A percentile compares a stretch with the other conserved stretches of the same genome.
phyloP scores from a whole-genome alignment of 2,113 vertebrate genomes.

The Nothocercus julius region DNA sequence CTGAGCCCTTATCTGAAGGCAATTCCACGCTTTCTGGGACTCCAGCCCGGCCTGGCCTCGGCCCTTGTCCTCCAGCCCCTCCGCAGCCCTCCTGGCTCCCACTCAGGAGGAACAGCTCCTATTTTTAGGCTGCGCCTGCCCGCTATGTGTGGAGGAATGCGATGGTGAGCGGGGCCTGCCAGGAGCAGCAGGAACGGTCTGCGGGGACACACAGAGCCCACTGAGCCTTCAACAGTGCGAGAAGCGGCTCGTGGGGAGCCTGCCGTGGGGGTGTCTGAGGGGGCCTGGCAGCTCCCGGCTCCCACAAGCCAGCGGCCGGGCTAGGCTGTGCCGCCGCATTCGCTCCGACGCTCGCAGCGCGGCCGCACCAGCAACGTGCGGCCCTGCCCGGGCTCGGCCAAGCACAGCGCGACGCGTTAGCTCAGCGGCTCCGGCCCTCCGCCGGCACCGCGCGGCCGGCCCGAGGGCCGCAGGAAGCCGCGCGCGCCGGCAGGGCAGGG shows the following conservation, averaged over 20 bases:
- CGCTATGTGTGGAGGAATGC: not conserved
- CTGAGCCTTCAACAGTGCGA: too few relatives aligned
- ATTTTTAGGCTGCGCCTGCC: not conserved
- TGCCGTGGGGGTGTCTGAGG: too few relatives aligned
- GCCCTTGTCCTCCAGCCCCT: not conserved
- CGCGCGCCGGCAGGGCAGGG: too few relatives aligned
- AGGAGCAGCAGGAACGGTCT: fast-evolving
- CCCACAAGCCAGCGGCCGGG: not conserved
- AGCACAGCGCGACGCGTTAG: too few relatives aligned
- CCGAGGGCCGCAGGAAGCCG: too few relatives aligned
- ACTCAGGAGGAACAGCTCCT: fast-evolving
- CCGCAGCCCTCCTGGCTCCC: not conserved
- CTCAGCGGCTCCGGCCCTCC: not conserved
- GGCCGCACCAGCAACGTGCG: too few relatives aligned
- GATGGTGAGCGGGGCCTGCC: not conserved
- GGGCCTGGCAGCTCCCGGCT: not conserved
- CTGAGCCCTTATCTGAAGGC: fast-evolving
- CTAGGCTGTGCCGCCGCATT: not conserved
- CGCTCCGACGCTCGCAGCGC: too few relatives aligned
- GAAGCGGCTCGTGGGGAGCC: too few relatives aligned
- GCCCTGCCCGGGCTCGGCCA: too few relatives aligned
- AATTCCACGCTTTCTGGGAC: fast-evolving
- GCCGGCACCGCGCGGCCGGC: too few relatives aligned
- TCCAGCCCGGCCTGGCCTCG: fast-evolving
- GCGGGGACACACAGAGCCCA: not conserved